These are phyloP conservation scores for Philopedon plagiatum DNA, from an alignment of 2,888 invertebrate genomes.

Conservation along the genomic window DNA sequence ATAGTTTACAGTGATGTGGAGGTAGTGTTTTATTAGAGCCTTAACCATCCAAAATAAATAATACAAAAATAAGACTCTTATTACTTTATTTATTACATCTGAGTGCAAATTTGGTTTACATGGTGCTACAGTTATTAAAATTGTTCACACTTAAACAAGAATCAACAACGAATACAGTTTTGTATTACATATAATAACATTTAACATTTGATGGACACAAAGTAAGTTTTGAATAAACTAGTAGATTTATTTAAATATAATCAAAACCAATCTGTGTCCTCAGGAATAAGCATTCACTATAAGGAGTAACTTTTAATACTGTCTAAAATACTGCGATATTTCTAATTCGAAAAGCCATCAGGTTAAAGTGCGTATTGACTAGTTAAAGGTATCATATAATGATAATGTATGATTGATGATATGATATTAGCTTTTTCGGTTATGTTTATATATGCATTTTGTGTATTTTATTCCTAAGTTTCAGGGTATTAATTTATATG, in stretches of 20 bases:
- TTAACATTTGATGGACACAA: slow-evolving; percentile 44
- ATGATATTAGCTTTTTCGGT: too few relatives aligned
- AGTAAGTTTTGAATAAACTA: slow-evolving; percentile 20
- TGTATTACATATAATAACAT: slow-evolving; percentile 45
- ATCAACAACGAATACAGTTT: slow-evolving; percentile 50
- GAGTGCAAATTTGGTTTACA: slow-evolving; percentile 49
- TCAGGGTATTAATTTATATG: too few relatives aligned
- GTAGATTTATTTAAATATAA: slow-evolving; percentile 3
- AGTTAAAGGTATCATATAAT: not conserved
- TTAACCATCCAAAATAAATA: not conserved
- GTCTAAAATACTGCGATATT: slow-evolving; percentile 41
- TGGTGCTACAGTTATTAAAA: slow-evolving; percentile 47
- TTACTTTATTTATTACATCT: slow-evolving; percentile 37
- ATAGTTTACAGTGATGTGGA: too few relatives aligned
- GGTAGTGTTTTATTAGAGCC: too few relatives aligned
- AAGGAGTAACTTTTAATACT: slow-evolving; percentile 39
- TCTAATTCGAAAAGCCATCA: slow-evolving; percentile 39
- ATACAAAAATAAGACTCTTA: not conserved
- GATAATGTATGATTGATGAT: too few relatives aligned
- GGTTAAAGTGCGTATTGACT: slow-evolving; percentile 1
- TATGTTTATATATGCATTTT: too few relatives aligned
- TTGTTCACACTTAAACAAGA: slow-evolving; percentile 53
- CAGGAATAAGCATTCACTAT: slow-evolving; percentile 27
- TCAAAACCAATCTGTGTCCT: slow-evolving; percentile 31
- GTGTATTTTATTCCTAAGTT: too few relatives aligned